Evolutionary conservation across 2,797 vertebrate genomes (phyloP), one percentile per base, ranked within the genome.

Genomic region (Enteromius anoplus): DNA sequence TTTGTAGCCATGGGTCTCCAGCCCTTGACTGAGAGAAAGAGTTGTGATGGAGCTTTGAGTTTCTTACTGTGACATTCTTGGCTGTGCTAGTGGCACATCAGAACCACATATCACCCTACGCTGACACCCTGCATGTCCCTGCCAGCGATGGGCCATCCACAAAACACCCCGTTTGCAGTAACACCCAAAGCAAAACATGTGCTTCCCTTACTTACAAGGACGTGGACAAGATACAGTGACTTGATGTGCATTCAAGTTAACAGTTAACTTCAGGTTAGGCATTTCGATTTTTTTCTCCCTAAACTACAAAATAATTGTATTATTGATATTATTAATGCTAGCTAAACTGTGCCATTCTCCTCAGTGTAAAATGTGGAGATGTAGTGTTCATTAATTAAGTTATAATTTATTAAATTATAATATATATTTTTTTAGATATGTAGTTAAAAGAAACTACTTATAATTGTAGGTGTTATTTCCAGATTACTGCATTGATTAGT

Each of bases 71-170:
- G 89, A 91, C 78, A 65, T 75, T 84, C 88, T 87, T 81, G 86
- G 89, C 86, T 90, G 87, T 87, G 90, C 80, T 80, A 84, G 89
- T 92, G 91, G 91, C 91, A 90, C 85, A 81, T 86, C 79, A 69
- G 86, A 85, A 85, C 88, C 83, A 89, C 89, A 89, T 88, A 90
- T 85, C 89, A 87, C 88, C 88, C 91, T 89, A 91, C 88, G 89
- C 88, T 89, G 92, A 92, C 91, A 91, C 87, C 80, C 89, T 88
- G 87, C 53, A 49, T 89, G 87, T 91, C 89, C 87, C 88, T 88
- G 87, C 78, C 85, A 89, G 89, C 80, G 34, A 73, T 51, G 66
- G 81, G 65, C 81, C 53, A 73, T 84, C 58, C 62, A 81, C 42
- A 81, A 75, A 21, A 81, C 84, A 78, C 73, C 42, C 49, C 21